phyloP scores from a whole-genome alignment of 1,140 invertebrate genomes.

The Ctenoplectra terminalis region DNA sequence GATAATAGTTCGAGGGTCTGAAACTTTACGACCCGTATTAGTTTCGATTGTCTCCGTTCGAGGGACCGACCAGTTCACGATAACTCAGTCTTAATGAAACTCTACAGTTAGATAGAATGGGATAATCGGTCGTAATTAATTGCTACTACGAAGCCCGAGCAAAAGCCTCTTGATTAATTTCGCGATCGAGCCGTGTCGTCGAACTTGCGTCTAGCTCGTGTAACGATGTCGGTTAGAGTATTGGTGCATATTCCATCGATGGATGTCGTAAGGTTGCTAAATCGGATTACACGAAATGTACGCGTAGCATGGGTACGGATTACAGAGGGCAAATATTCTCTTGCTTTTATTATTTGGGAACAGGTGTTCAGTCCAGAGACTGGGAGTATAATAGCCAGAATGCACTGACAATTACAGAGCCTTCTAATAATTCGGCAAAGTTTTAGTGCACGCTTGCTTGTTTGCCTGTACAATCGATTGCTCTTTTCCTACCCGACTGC shows the following conservation, averaged over 20 bases:
- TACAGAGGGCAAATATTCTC: too few species aligned
- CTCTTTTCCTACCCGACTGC: slow-evolving; percentile 19
- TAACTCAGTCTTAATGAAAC: neutral
- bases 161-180: slow-evolving; percentile 27
- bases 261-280: slow-evolving; percentile 7
- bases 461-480: slow-evolving; percentile 23
- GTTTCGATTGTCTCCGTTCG: neutral
- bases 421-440: neutral
- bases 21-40: neutral
- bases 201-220: slow-evolving; percentile 1
- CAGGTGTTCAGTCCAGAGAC: neutral
- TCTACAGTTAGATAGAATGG: slow-evolving; percentile 16
- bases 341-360: neutral
- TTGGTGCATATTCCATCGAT: neutral
- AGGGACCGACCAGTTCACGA: neutral
- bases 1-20: neutral
- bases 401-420: neutral
- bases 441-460: slow-evolving; percentile 21
- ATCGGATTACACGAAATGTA: neutral
- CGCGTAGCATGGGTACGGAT: neutral
- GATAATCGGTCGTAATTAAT: slow-evolving; percentile 49
- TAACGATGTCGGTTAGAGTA: neutral
- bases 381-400: neutral
- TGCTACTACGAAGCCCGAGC: neutral
- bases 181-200: slow-evolving; percentile 33